Evolutionary conservation across 1,140 invertebrate genomes (phyloP), one percentile per base, ranked within the genome.

Genomic region (Coboldia fuscipes): DNA sequence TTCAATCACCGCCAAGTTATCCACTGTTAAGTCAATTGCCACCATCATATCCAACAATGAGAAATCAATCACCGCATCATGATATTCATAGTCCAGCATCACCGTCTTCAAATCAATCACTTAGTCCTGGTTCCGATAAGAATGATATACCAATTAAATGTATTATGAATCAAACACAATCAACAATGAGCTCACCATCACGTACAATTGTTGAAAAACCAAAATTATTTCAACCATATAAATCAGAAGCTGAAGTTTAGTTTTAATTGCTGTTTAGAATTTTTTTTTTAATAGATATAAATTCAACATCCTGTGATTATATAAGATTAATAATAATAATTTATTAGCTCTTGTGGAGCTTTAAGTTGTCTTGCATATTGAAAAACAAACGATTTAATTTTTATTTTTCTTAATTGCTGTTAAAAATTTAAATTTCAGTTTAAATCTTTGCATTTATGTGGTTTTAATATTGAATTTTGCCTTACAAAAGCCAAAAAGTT

Each of bases 161-260:
- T 36, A 43, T 45, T 17, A 41, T 48, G 4, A 48, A 42, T 22
- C 43, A 42, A 3, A 27, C 43, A 18, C 34, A 42, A 16, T 20
- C 27, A 30, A 8, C 4, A 30, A 50, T 48, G 34, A 43, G 42
- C 37, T 49, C 46, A 14, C 35, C 39, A 19, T 50, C 47, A 30
- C 39, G 45, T 8, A 46, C 50, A 20, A 43, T 45, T 39, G 39
- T 36, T 14, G 63, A 62, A 4, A 60, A 63, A 40, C 70, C 70
- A 0, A 75, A 74, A 46, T 47, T 75, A 12, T 75, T 75, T 42
- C 69, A 75, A 44, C 72, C 72, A 0, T 73, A 73, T 48, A 74
- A 72, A 46, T 68, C 62, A 38, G 70, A 74, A 47, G 53, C 53
- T 33, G 65, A 62, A 48, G 5, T 29, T 29, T 9, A 29, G 14